A percentile compares a stretch with the other conserved stretches of the same genome.
Conservation (phyloP, 2,888 invertebrate genomes). For the Altica lythri region DNA sequence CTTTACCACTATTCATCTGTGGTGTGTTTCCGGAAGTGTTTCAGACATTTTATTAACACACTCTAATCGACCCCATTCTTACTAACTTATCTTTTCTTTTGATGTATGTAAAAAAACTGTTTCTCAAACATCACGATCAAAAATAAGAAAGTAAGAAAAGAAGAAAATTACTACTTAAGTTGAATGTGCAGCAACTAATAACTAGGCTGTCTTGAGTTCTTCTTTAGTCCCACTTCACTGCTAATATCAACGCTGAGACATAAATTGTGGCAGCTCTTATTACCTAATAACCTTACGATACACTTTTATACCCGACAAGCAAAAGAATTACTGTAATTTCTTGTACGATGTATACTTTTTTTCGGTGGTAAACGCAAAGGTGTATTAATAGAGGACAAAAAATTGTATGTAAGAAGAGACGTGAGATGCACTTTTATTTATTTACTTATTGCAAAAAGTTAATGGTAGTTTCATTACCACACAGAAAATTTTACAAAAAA, state of each 20-base stretch:
- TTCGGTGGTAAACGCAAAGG: constrained; percentile 3
- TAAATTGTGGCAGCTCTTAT: constrained; percentile 5
- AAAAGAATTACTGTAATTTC: constrained; percentile 13
- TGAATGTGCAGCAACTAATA: not conserved
- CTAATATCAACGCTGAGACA: constrained; percentile 6
- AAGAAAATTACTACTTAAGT: constrained; percentile 1
- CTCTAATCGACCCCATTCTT: too few species aligned
- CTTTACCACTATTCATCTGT: too few species aligned
- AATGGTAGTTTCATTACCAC: too few species aligned
- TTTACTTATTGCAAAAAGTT: too few species aligned
- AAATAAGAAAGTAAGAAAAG: not conserved
- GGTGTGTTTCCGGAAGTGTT: too few species aligned
- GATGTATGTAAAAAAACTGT: not conserved
- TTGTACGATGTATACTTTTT: constrained; percentile 1
- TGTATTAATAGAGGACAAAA: constrained; percentile 2
- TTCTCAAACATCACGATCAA: constrained; percentile 1
- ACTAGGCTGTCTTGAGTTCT: not conserved
- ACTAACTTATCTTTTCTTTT: too few species aligned
- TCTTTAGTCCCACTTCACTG: constrained; percentile 1
- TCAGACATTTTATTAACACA: too few species aligned
- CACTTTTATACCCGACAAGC: constrained; percentile 11
- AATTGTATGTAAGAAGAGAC: too few species aligned
- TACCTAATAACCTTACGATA: constrained; percentile 9
- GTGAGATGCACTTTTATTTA: constrained; percentile 3
- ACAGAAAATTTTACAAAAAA: not conserved